Conservation (phyloP, 2,888 invertebrate species). For the Leptopilina myrica region DNA sequence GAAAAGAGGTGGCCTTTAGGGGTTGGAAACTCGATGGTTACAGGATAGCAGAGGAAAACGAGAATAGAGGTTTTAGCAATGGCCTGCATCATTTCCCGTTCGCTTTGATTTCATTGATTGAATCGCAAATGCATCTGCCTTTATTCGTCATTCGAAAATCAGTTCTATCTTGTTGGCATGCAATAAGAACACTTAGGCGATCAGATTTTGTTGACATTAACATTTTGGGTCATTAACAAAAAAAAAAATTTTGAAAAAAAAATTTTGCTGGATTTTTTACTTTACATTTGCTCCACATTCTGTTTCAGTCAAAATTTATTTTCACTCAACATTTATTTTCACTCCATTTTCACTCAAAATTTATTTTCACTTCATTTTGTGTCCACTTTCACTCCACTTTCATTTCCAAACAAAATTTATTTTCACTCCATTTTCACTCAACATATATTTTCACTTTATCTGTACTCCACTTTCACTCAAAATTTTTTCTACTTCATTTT, state of each 20-base stretch:
- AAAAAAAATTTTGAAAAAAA: neutral
- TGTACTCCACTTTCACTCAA: no score
- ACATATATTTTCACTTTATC: no score
- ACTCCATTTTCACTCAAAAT: no score
- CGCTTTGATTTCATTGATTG: conserved; percentile 70
- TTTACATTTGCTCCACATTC: neutral
- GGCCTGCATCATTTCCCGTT: conserved; percentile 67
- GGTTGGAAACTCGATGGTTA: conserved; percentile 22
- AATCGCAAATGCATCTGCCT: conserved; percentile 63
- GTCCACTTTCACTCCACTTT: no score
- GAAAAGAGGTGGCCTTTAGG: conserved; percentile 13
- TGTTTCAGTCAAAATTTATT: no score
- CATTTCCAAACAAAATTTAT: no score
- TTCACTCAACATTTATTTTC: no score
- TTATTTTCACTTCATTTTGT: no score
- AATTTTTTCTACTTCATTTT: no score
- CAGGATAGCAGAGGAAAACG: conserved; percentile 29
- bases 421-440: no score
- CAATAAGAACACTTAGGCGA: neutral
- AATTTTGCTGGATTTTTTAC: neutral
- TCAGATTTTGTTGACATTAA: neutral
- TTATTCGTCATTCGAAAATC: conserved; percentile 44
- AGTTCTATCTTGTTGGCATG: neutral
- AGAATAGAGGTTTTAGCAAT: conserved; percentile 37
- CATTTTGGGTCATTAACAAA: neutral